Conservation (phyloP, 2,888 invertebrate genomes). For the Bugula neritina region DNA sequence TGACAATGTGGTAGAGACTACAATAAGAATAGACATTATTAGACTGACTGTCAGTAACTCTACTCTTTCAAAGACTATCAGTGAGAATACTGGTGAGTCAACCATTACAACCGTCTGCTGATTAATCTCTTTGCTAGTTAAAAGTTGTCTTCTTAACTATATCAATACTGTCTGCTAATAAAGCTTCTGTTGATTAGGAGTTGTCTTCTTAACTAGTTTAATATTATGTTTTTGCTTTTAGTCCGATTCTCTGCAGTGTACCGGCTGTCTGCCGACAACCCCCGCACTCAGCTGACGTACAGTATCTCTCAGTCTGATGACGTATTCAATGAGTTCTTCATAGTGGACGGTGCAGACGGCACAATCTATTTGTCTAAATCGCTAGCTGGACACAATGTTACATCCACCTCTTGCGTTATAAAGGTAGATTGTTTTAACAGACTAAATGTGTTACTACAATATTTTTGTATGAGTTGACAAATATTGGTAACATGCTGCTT, state of each 20-base stretch:
- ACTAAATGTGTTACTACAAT: too few species aligned
- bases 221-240: not conserved
- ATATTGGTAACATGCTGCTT: too few species aligned
- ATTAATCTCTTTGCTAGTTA: too few species aligned
- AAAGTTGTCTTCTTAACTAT: too few species aligned
- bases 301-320: not conserved
- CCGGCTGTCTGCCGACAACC: not conserved
- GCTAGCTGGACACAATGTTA: not conserved
- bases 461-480: too few species aligned
- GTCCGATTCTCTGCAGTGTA: slow-evolving; percentile 10
- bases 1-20: not conserved
- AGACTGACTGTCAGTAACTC: slow-evolving; percentile 2
- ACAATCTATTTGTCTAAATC: not conserved
- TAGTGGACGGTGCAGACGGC: not conserved
- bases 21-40: not conserved
- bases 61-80: slow-evolving; percentile 1
- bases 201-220: too few species aligned
- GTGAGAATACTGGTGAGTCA: slow-evolving; percentile 24
- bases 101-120: too few species aligned
- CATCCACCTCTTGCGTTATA: not conserved
- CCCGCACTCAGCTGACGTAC: not conserved
- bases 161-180: too few species aligned
- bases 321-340: not conserved
- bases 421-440: too few species aligned
- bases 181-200: too few species aligned